Evolutionary conservation across 2,888 invertebrate genomes (phyloP).

Genomic region (Glyphotaelius pellucidus): DNA sequence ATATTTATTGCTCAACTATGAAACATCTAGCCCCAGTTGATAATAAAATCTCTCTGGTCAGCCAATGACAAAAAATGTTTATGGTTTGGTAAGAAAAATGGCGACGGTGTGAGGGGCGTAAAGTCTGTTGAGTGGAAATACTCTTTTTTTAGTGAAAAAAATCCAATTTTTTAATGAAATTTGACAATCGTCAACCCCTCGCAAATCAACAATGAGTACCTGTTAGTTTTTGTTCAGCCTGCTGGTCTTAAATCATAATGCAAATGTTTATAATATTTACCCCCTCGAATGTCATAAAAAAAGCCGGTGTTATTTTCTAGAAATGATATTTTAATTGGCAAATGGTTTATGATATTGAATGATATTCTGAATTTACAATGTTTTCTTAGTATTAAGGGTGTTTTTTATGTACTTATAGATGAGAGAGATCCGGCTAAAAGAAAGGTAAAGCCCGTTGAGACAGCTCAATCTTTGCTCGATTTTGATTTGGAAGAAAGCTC

Average conservation of each 20-base stretch:
- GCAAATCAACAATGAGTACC: constrained; percentile 39
- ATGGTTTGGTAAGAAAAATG: constrained; percentile 16
- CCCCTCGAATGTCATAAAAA: constrained; percentile 38
- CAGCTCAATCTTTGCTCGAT: constrained; percentile 85
- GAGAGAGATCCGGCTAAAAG: constrained; percentile 87
- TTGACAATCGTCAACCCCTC: neutral
- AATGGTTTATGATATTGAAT: neutral
- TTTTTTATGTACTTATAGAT: constrained; percentile 68
- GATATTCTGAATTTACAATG: neutral
- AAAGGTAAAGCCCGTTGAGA: constrained; percentile 87
- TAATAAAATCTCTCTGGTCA: neutral
- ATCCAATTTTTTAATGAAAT: neutral
- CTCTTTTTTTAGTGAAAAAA: neutral
- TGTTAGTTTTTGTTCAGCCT: constrained; percentile 46
- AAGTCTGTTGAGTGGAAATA: constrained; percentile 14
- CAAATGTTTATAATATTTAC: constrained; percentile 24
- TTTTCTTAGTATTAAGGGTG: neutral
- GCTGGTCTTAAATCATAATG: neutral
- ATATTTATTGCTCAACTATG: neutral
- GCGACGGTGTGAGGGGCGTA: constrained; percentile 38
- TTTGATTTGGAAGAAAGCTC: constrained; percentile 94
- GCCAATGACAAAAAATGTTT: constrained; percentile 9
- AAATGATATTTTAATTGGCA: neutral
- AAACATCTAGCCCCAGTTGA: neutral
- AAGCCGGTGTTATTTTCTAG: constrained; percentile 9